Conservation (phyloP, 1,140 invertebrate species). For the Cardiocondyla obscurior region DNA sequence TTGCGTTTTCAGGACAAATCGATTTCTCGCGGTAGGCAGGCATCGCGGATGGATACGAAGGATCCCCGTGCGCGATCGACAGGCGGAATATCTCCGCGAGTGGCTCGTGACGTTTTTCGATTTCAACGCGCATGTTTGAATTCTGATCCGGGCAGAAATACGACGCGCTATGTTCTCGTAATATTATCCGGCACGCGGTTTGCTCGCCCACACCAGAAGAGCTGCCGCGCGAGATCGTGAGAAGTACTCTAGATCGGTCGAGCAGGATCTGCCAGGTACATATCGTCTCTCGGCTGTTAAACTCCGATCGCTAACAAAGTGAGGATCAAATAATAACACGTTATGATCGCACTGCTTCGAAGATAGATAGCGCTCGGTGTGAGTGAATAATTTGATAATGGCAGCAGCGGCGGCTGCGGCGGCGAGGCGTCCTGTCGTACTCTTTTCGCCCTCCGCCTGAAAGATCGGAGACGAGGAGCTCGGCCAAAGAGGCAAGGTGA, state of each 20-base stretch:
- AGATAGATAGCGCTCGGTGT: constrained; percentile 82
- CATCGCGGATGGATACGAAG: background rate
- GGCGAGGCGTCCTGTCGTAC: constrained; percentile 56
- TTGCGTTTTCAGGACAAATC: background rate
- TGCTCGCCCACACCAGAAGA: constrained; percentile 12
- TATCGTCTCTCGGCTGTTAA: constrained; percentile 72
- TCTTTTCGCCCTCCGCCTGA: constrained; percentile 59
- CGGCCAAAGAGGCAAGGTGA: constrained; percentile 66
- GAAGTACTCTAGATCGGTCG: constrained; percentile 79
- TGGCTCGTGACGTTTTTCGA: constrained; percentile 24
- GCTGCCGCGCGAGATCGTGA: constrained; percentile 73
- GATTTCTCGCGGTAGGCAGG: constrained; percentile 3
- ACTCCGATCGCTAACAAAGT: constrained; percentile 83
- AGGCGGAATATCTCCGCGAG: constrained; percentile 3
- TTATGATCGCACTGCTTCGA: constrained; percentile 78
- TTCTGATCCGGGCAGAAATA: constrained; percentile 12
- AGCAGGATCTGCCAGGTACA: constrained; percentile 74
- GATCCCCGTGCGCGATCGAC: constrained; percentile 34
- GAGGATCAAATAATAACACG: constrained; percentile 84
- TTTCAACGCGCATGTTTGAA: constrained; percentile 2
- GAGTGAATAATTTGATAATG: constrained; percentile 84
- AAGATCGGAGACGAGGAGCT: constrained; percentile 54
- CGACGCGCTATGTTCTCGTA: constrained; percentile 10
- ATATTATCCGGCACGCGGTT: constrained; percentile 29
- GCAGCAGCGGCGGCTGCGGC: constrained; percentile 65